Evolutionary conservation across 2,888 invertebrate genomes (phyloP).

Genomic region (Coenonympha glycerion): DNA sequence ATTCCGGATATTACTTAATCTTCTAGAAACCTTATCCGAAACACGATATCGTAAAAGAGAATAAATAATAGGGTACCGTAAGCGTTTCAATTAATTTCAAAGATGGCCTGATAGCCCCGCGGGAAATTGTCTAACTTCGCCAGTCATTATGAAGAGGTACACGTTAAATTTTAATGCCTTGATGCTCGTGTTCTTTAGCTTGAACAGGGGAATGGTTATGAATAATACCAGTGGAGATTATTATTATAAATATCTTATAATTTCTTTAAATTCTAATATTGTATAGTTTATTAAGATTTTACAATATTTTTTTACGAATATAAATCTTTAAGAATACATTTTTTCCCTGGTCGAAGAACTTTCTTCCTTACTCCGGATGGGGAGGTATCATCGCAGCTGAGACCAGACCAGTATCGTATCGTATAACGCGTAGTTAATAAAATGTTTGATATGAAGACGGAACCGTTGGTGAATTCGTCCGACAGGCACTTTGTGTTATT

Average conservation of each 20-base stretch:
- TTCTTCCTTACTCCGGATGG: no score
- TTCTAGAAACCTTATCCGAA: background rate
- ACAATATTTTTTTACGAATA: no score
- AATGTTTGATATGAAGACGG: no score
- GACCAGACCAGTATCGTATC: no score
- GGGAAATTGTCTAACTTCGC: constrained; percentile 42
- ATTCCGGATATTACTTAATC: background rate
- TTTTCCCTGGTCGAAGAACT: no score
- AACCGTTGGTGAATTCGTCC: no score
- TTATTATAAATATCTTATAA: background rate
- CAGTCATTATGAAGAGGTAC: constrained; percentile 38
- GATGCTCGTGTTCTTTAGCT: background rate
- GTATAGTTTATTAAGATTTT: no score
- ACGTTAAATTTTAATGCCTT: constrained; percentile 9
- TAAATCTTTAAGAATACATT: no score
- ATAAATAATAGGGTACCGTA: constrained; percentile 19
- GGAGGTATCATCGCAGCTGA: no score
- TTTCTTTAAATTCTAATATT: no score
- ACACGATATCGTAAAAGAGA: constrained; percentile 1
- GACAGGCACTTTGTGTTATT: no score
- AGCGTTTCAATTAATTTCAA: constrained; percentile 49
- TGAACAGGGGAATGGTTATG: background rate
- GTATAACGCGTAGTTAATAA: no score
- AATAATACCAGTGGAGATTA: constrained; percentile 1
- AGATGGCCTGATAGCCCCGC: constrained; percentile 42